Conservation (phyloP, 2,797 vertebrate species). For the Enteromius anoplus region DNA sequence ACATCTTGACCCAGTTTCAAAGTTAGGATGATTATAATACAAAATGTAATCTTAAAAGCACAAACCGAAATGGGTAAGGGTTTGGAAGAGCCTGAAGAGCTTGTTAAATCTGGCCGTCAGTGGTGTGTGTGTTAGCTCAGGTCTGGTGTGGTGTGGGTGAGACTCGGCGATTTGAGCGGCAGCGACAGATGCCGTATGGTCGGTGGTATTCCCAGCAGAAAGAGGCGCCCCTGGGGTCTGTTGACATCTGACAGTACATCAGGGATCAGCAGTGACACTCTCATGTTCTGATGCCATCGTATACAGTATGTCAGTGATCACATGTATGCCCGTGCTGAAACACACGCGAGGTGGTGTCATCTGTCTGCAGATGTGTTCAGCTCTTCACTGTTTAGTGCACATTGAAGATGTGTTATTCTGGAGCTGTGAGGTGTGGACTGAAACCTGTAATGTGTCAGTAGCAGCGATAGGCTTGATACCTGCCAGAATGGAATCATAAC, state of each 20-base stretch:
- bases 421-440: slow-evolving; percentile 33
- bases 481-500: neutral
- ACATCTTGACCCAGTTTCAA: neutral
- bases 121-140: slow-evolving; percentile 61
- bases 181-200: slow-evolving; percentile 79
- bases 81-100: slow-evolving; percentile 59
- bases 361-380: slow-evolving; percentile 58
- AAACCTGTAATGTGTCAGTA: slow-evolving; percentile 4
- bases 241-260: slow-evolving; percentile 76
- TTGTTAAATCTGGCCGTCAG: slow-evolving; percentile 66
- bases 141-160: slow-evolving; percentile 56
- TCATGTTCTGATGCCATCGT: slow-evolving; percentile 66
- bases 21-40: neutral
- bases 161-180: slow-evolving; percentile 62
- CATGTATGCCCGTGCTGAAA: slow-evolving; percentile 48
- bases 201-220: slow-evolving; percentile 72
- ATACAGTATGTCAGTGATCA: slow-evolving; percentile 54
- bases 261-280: slow-evolving; percentile 78
- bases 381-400: slow-evolving; percentile 56
- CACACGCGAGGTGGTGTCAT: slow-evolving; percentile 52
- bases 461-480: neutral
- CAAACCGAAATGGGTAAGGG: slow-evolving; percentile 23
- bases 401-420: slow-evolving; percentile 42
- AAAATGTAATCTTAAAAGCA: neutral
- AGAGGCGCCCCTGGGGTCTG: slow-evolving; percentile 72